A percentile compares a stretch with the other conserved stretches of the same genome.
These are phyloP conservation scores for Capitulum mitella DNA, from an alignment of 2,888 invertebrate genomes.

Conservation along the genomic window DNA sequence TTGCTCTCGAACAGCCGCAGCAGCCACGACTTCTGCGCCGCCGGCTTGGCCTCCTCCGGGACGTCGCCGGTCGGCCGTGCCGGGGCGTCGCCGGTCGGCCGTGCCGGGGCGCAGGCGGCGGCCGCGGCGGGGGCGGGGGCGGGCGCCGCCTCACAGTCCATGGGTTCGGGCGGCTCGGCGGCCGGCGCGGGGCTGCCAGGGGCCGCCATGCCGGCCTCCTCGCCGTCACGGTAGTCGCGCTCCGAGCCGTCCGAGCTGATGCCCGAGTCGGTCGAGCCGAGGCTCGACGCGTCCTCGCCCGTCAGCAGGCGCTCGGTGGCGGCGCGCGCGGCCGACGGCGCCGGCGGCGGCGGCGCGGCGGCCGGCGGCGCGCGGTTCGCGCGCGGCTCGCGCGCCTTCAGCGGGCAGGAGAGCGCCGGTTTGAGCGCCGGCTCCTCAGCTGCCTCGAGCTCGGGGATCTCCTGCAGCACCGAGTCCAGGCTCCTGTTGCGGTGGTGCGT, in stretches of 20 bases:
- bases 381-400: constrained; percentile 23
- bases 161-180: neutral
- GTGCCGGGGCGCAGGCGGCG: neutral
- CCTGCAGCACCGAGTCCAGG: constrained; percentile 78
- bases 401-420: constrained; percentile 30
- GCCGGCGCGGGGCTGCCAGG: constrained; percentile 19
- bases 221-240: constrained; percentile 27
- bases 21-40: constrained; percentile 48
- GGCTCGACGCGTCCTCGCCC: constrained; percentile 54
- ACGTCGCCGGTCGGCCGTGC: constrained; percentile 45
- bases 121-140: neutral
- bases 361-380: constrained; percentile 25
- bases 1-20: constrained; percentile 93
- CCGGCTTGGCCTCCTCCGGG: constrained; percentile 46
- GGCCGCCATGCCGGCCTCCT: constrained; percentile 27
- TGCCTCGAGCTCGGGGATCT: constrained; percentile 77
- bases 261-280: constrained; percentile 73
- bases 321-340: constrained; percentile 22
- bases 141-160: neutral
- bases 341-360: constrained; percentile 29
- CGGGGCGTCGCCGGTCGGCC: too few species aligned
- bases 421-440: constrained; percentile 37
- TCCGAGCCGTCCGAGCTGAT: constrained; percentile 52
- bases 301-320: constrained; percentile 38
- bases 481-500: constrained; percentile 77